These are phyloP conservation scores for Serinus canaria DNA, from an alignment of 2,113 vertebrate species.

Conservation along the genomic window DNA sequence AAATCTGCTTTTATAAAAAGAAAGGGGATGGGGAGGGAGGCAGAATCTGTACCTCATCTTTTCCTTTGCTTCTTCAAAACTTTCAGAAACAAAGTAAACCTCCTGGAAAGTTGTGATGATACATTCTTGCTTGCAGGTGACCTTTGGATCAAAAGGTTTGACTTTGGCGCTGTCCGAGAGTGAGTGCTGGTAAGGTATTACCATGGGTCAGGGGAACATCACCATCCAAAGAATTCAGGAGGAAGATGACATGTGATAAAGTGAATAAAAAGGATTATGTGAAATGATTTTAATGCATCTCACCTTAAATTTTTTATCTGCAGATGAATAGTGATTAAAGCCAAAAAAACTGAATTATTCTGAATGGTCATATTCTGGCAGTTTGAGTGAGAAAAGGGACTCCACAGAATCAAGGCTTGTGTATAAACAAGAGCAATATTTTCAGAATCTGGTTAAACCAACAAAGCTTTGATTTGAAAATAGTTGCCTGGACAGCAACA, in stretches of 20 bases:
- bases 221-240: not conserved
- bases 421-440: not conserved
- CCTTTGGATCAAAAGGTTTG: slow-evolving; percentile 89
- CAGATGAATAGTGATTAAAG: not conserved
- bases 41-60: slow-evolving; percentile 86
- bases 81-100: slow-evolving; percentile 93
- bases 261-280: not conserved
- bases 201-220: not conserved
- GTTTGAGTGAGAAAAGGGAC: not conserved
- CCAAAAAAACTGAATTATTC: not conserved
- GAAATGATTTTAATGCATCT: not conserved
- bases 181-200: slow-evolving; percentile 74
- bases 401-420: rapidly evolving
- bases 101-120: slow-evolving; percentile 96
- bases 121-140: slow-evolving; percentile 91
- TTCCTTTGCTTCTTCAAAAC: slow-evolving; percentile 95
- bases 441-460: not conserved
- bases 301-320: not conserved
- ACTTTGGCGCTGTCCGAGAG: slow-evolving; percentile 88
- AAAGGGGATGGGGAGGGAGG: not conserved
- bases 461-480: not conserved
- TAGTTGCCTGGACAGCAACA: not conserved
- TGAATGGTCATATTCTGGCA: not conserved
- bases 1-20: not conserved
- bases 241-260: not conserved